Evolutionary conservation across 2,113 vertebrate species (phyloP), one percentile per base, ranked within the genome.

Genomic region (Hippocampus guttulatus): DNA sequence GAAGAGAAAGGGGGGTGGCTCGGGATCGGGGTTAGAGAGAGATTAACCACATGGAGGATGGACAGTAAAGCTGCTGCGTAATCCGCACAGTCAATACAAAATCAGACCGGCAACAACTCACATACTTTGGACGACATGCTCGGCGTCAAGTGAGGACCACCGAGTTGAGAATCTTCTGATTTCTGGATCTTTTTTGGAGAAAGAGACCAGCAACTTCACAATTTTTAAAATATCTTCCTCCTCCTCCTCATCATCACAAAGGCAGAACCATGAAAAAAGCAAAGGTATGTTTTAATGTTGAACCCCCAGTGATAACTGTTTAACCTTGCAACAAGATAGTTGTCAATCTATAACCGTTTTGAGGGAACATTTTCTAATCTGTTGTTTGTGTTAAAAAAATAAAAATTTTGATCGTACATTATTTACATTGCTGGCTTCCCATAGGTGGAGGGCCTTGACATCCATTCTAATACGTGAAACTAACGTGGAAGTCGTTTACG

Each of bases 181-280:
- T 74, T 76, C 58, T 47, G 67, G 23, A 62, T 62, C 78, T 47
- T 27, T 14, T 65, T 65, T 25, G 41, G n/a, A 47, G 11, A 60
- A 55, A 63, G 16, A 62, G 18, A 14, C 23, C 23, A 15, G 30
- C 62, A 33, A 73, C 60, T 21, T 45, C 38, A 62, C 18, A 47
- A 25, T 16, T 62, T 43, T 43, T 15, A 18, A 52, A 64, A 49
- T 18, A 16, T 52, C 12, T 16, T 47, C 18, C 12, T 11, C 63
- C 5, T 33, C 47, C 8, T 43, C 66, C 47, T 64, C 76, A 70
- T 74, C 57, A 60, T 45, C 40, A 64, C 14, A 60, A 60, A 64
- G 3, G 8, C 52, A 12, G 61, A 87, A 92, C 67, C 84, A 98
- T 98, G 96, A 96, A 96, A 77, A 95, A 96, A 84, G 95, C 91